Base-by-base conservation (phyloP, 2,888 invertebrate genomes). In the Elysia crispata region DNA sequence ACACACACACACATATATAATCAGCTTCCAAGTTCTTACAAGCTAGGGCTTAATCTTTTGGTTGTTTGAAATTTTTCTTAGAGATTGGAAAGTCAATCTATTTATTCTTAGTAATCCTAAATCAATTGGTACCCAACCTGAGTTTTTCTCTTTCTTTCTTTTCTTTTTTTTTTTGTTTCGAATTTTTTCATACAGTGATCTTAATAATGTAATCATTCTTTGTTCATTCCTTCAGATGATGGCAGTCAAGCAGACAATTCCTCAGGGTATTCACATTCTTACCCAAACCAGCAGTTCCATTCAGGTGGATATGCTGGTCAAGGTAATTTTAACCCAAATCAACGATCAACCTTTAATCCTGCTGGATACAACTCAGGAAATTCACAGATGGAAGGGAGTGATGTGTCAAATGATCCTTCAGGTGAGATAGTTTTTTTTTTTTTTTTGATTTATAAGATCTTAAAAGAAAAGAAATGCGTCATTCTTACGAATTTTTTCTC, bases 341-440 rank as follows among this genome's bases (percentile, higher is more conserved):
- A 72, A 31, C 62, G 79, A 60, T 41, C 75, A 75, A 79, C 67
- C 64, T 79, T 75, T 33, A 67, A 49, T 69, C 25, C 69, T 23
- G 30, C 79, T 54, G 54, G 62, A 25, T 31, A 57, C 33, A 50
- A 28, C 25, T 33, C 66, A 60, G 75, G 79, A n/a, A 57, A 72
- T 20, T 75, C 79, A 23, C 66, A 75, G 60, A 28, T 75, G 30
- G 79, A 72, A 41, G 49, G 49, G 23, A 23, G 64, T 28, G 79
- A 75, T 75, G 69, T 25, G 31, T 67, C 75, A 69, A 72, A 69
- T 20, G 79, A 79, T 75, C 79, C 74, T 50, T 69, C 79, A 79
- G 79, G 79, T 79, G 70, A 28, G 79, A 75, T 11, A 20, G 23
- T n/a, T 30, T 78, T 72, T 49, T 33, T 11, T 25, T n/a, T 69